phyloP scores from a whole-genome alignment of 2,888 invertebrate species.

The Seladonia tumulorum region DNA sequence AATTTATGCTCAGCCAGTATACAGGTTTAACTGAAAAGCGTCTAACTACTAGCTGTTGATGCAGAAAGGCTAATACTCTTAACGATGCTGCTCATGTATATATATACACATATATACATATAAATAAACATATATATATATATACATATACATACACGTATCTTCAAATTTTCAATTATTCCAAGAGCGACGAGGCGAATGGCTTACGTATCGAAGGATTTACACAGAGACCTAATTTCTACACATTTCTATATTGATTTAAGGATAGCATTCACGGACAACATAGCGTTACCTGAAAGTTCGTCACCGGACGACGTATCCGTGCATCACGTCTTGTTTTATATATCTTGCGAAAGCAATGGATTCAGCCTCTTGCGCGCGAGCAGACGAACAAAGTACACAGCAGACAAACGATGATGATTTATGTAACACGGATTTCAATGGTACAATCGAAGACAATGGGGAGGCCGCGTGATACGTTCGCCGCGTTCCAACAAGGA shows the following conservation, averaged over 20 bases:
- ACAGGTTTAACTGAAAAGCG: slow-evolving; percentile 14
- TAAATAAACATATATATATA: background rate
- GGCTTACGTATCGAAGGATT: slow-evolving; percentile 26
- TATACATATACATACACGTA: background rate
- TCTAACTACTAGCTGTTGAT: slow-evolving; percentile 10
- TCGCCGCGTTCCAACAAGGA: background rate
- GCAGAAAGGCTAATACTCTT: slow-evolving; percentile 24
- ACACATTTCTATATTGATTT: slow-evolving; percentile 2
- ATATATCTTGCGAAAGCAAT: slow-evolving; percentile 3
- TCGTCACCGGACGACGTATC: slow-evolving; percentile 3
- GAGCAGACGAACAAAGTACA: slow-evolving; percentile 14
- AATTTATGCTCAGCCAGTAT: slow-evolving; percentile 4
- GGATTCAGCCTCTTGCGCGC: slow-evolving; percentile 11
- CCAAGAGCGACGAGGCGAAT: slow-evolving; percentile 26
- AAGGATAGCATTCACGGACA: slow-evolving; percentile 4
- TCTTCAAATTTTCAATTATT: background rate
- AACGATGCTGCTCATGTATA: background rate
- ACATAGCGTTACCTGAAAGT: slow-evolving; percentile 3
- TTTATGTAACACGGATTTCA: background rate
- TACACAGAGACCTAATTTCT: slow-evolving; percentile 11
- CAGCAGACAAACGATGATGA: slow-evolving; percentile 3
- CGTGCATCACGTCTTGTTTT: background rate
- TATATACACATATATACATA: background rate
- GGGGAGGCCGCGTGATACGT: slow-evolving; percentile 1
- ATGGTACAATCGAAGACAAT: slow-evolving; percentile 7